These are phyloP conservation scores for Tenrec ecaudatus DNA, from an alignment of 2,113 vertebrate genomes.

Conservation along the genomic window DNA sequence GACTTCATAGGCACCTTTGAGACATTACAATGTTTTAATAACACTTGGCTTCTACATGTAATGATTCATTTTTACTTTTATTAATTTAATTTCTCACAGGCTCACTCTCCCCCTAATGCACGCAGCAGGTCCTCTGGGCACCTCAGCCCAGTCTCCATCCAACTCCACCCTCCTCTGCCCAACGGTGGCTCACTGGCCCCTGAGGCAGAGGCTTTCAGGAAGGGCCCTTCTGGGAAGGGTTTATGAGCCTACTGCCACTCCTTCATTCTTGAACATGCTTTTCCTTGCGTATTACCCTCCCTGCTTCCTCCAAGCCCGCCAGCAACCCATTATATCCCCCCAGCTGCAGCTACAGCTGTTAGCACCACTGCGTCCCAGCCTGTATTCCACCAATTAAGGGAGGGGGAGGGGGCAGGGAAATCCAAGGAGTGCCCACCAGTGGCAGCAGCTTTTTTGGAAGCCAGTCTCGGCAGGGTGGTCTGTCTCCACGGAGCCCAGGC, in stretches of 20 bases:
- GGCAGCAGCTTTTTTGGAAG: not conserved
- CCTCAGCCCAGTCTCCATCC: conserved; percentile 52
- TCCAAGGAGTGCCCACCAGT: conserved; percentile 53
- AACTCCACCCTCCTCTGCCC: conserved; percentile 48
- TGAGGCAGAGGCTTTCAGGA: not conserved
- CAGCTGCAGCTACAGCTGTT: not conserved
- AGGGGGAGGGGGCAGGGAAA: not conserved
- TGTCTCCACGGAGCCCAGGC: not conserved
- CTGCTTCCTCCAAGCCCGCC: conserved; percentile 55
- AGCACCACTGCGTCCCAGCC: not conserved
- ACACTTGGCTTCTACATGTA: conserved; percentile 84
- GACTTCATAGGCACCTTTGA: conserved; percentile 88
- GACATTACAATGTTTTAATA: conserved; percentile 87
- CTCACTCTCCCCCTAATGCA: not conserved
- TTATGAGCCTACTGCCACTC: conserved; percentile 57
- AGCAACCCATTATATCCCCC: not conserved
- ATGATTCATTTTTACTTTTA: conserved; percentile 85
- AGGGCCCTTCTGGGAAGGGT: conserved; percentile 41
- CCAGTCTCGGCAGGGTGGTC: rapidly evolving
- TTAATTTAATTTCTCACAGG: conserved; percentile 83
- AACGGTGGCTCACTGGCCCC: conserved; percentile 59
- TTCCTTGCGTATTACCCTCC: not conserved
- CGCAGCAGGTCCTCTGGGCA: conserved; percentile 62
- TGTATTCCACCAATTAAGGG: not conserved
- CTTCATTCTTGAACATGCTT: not conserved